Evolutionary conservation across 2,113 vertebrate species (phyloP).

Genomic region (Furnarius figulus): DNA sequence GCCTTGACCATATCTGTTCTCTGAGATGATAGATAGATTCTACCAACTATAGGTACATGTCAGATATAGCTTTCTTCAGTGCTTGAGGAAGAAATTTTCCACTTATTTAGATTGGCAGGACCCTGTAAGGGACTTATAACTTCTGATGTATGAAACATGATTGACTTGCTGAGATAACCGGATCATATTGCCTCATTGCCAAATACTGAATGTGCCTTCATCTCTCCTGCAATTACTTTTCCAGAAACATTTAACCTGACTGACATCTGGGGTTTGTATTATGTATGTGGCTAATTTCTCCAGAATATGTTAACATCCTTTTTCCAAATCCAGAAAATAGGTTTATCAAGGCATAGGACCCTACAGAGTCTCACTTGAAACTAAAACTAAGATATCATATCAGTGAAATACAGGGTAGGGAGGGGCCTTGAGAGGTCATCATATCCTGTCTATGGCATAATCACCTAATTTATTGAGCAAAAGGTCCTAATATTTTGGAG

Average conservation of each 20-base stretch:
- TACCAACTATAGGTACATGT: fast-evolving
- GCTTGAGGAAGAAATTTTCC: background rate
- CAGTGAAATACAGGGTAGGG: background rate
- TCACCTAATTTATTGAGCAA: background rate
- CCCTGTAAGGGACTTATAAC: background rate
- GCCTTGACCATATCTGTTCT: background rate
- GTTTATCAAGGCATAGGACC: background rate
- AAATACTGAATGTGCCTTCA: background rate
- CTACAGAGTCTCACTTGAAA: background rate
- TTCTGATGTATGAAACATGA: background rate
- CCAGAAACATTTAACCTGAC: background rate
- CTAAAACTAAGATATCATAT: background rate
- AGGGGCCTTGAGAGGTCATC: background rate
- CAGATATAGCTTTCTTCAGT: background rate
- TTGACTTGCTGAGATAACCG: background rate
- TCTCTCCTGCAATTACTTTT: background rate
- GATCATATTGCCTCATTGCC: background rate
- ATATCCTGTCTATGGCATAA: background rate
- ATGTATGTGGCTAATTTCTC: background rate
- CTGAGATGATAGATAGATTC: background rate
- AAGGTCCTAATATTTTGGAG: background rate
- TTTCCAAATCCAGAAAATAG: background rate
- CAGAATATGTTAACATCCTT: background rate
- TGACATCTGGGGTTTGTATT: background rate
- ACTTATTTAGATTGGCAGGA: background rate